These are phyloP conservation scores for Channa argus DNA, from an alignment of 2,113 vertebrate species.

Conservation along the genomic window DNA sequence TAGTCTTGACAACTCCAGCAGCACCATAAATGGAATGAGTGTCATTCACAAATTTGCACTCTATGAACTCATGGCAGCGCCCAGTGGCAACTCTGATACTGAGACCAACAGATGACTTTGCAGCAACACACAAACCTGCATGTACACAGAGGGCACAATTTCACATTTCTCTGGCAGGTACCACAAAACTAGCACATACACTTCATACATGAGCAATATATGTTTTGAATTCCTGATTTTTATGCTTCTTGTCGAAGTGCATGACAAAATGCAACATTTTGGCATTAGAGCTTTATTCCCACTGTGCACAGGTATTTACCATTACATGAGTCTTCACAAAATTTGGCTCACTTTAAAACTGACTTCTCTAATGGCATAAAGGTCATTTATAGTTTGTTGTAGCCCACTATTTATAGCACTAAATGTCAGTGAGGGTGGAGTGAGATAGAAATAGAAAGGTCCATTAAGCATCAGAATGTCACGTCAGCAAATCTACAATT, in stretches of 20 bases:
- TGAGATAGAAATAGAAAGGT: constrained; percentile 72
- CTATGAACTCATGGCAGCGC: constrained; percentile 36
- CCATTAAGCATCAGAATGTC: constrained; percentile 70
- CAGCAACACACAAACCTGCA: constrained; percentile 12
- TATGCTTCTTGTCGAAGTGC: background rate
- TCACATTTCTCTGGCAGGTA: background rate
- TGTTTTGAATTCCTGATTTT: background rate
- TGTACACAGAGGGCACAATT: background rate
- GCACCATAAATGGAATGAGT: constrained; percentile 69
- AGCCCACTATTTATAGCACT: constrained; percentile 43
- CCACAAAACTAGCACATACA: background rate
- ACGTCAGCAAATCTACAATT: constrained; percentile 83
- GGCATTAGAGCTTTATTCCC: background rate
- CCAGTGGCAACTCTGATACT: background rate
- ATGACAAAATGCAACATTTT: background rate
- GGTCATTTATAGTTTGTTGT: constrained; percentile 9
- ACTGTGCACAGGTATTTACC: background rate
- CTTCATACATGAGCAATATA: background rate
- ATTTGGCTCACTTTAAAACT: constrained; percentile 26
- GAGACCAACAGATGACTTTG: background rate
- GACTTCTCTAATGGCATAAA: constrained; percentile 26
- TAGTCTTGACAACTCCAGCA: constrained; percentile 29
- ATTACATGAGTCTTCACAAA: background rate
- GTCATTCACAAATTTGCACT: constrained; percentile 77
- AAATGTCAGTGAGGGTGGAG: constrained; percentile 53